A percentile compares a stretch with the other conserved stretches of the same genome.
Evolutionary conservation across 1,140 invertebrate species (phyloP).

Genomic region (Bactericera cockerelli): DNA sequence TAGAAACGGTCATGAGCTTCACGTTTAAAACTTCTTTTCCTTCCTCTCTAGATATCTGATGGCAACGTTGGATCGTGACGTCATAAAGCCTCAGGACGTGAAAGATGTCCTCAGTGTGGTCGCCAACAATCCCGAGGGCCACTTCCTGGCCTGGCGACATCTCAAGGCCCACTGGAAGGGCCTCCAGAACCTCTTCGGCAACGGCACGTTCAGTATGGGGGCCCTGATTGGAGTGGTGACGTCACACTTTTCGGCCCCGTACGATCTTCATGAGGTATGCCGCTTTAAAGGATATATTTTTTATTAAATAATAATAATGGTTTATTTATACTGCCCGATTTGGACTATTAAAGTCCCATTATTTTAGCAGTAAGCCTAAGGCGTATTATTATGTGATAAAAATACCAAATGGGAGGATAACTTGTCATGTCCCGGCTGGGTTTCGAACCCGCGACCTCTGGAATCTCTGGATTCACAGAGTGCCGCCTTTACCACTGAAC

Average conservation of each 20-base stretch:
- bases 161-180: constrained; percentile 53
- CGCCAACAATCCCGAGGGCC: constrained; percentile 50
- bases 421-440: no score
- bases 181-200: constrained; percentile 45
- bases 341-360: no score
- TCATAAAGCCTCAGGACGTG: constrained; percentile 52
- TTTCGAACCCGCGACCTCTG: no score
- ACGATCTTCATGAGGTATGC: constrained; percentile 57
- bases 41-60: constrained; percentile 42
- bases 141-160: constrained; percentile 58
- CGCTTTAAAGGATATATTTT: constrained; percentile 14
- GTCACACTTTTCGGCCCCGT: constrained; percentile 50
- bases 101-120: constrained; percentile 48
- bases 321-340: no score
- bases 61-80: constrained; percentile 41
- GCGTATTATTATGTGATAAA: no score
- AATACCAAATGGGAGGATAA: no score
- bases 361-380: no score
- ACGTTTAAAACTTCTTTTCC: no score
- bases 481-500: no score
- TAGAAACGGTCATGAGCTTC: no score
- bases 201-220: constrained; percentile 49
- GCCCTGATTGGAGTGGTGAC: constrained; percentile 49
- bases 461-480: no score
- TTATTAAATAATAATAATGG: no score